Conservation (phyloP, 2,113 vertebrate genomes). For the Strix aluco region DNA sequence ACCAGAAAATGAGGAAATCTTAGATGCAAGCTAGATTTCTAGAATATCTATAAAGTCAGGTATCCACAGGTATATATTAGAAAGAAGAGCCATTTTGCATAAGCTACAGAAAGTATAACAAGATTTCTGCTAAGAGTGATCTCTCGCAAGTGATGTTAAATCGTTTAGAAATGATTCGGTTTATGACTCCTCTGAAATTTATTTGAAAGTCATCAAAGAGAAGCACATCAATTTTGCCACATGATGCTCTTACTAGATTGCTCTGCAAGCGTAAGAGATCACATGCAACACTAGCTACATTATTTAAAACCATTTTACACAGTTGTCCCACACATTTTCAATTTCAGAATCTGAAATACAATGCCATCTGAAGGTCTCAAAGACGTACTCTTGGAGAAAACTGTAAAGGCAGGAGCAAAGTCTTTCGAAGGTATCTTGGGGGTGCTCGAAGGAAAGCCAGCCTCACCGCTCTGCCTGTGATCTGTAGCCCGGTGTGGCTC, state of each 20-base stretch:
- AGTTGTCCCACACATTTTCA: neutral
- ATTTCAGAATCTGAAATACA: neutral
- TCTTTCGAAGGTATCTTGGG: neutral
- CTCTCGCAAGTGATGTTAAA: neutral
- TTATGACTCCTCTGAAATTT: neutral
- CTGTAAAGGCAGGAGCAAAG: neutral
- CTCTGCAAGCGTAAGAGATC: neutral
- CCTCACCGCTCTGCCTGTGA: accelerated
- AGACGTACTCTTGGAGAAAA: neutral
- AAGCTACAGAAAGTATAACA: neutral
- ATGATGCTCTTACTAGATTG: neutral
- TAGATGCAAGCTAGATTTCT: neutral
- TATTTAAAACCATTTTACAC: neutral
- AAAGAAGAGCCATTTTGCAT: neutral
- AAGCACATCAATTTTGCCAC: neutral
- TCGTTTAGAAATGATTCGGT: neutral
- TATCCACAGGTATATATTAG: neutral
- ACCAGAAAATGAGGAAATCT: neutral
- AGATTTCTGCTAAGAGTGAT: neutral
- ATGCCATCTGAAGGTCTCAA: neutral
- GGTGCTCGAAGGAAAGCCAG: accelerated
- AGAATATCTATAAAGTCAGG: neutral
- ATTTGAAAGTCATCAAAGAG: neutral
- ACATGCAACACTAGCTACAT: neutral
- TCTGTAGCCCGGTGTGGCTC: accelerated